phyloP scores from a whole-genome alignment of 64 coral and sea anemone species.

The Catalaphyllia jardinei region DNA sequence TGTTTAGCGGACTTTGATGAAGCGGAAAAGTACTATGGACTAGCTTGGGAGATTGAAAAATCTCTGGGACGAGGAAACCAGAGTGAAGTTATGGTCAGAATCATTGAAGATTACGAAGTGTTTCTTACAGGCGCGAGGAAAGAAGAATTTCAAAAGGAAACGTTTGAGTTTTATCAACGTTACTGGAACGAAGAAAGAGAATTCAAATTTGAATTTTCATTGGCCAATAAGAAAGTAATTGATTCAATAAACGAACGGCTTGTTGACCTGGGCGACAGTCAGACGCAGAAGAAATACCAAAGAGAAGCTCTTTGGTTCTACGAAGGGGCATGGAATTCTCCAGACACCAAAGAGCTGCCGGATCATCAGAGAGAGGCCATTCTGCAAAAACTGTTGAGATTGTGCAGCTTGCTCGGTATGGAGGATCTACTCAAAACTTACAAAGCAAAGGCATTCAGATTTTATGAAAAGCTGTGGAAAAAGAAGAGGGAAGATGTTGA shows the following conservation, averaged over 20 bases:
- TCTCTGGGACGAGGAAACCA: conserved; percentile 19
- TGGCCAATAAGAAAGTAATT: background rate
- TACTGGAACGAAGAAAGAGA: background rate
- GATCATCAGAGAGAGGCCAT: no score
- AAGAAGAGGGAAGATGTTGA: no score
- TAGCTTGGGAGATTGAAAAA: conserved; percentile 53
- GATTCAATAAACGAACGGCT: background rate
- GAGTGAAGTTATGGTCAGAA: background rate
- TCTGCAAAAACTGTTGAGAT: no score
- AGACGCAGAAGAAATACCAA: background rate
- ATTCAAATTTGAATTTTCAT: background rate
- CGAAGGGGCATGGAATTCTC: no score
- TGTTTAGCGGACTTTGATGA: background rate
- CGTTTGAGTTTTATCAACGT: background rate
- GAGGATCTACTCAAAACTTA: no score
- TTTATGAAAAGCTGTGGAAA: no score
- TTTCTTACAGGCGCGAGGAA: background rate
- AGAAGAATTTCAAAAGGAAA: background rate
- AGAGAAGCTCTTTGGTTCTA: background rate
- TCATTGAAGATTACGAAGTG: background rate
- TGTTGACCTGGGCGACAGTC: background rate
- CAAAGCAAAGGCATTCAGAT: no score
- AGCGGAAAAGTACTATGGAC: conserved; percentile 37
- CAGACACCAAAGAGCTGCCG: no score
- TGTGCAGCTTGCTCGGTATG: no score